phyloP scores from a whole-genome alignment of 2,888 invertebrate species.

The Temnothorax ravouxi region DNA sequence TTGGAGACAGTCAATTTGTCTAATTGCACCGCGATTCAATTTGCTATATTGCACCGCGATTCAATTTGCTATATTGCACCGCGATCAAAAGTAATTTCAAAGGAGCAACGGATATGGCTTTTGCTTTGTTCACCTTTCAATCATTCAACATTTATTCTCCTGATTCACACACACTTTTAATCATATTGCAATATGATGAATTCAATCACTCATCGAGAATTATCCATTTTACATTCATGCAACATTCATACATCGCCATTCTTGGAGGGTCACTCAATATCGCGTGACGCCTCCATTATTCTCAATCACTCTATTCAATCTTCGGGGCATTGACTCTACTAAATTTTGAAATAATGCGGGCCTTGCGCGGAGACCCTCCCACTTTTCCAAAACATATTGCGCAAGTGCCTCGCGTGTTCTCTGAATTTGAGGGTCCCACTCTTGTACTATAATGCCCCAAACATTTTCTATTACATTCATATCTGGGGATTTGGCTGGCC shows the following conservation, averaged over 20 bases:
- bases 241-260: not conserved
- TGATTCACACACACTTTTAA: too few relatives aligned
- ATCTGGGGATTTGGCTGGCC: too few relatives aligned
- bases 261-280: not conserved
- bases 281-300: not conserved
- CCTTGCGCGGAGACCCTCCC: not conserved
- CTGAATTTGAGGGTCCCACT: not conserved
- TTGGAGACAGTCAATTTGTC: too few relatives aligned
- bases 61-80: too few relatives aligned
- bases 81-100: too few relatives aligned
- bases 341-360: constrained; percentile 1
- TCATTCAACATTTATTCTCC: too few relatives aligned
- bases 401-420: constrained; percentile 5
- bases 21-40: too few relatives aligned
- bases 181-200: not conserved
- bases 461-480: constrained; percentile 4
- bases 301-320: not conserved
- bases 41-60: too few relatives aligned
- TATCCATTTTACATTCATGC: too few relatives aligned
- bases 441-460: not conserved
- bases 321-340: not conserved
- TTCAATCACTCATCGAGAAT: too few relatives aligned
- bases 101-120: too few relatives aligned
- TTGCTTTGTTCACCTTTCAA: too few relatives aligned
- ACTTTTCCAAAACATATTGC: not conserved